Evolutionary conservation across 1,140 invertebrate genomes (phyloP), one percentile per base, ranked within the genome.

Genomic region (Colletes latitarsis): DNA sequence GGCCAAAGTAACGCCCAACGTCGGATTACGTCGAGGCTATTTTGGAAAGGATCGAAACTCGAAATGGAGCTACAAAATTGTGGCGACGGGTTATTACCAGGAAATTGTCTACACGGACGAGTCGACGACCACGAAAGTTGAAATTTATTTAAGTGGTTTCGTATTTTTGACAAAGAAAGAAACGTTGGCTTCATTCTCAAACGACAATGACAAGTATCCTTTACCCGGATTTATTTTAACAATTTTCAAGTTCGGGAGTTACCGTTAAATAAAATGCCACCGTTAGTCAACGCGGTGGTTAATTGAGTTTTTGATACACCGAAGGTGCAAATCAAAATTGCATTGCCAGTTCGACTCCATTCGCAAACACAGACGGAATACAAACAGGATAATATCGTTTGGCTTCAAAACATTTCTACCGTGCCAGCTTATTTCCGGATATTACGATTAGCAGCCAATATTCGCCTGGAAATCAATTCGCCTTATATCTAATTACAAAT

Each of bases 281-380:
- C 8, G 41, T 1, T 19, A 8, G 41, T 6, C 5, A 30, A 60
- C 4, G 12, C 5, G 5, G 39, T 5, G 43, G 15, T 9, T 49
- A 19, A 69, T 84, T 76, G 72, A 70, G 78, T 75, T 69, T 84
- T 82, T 73, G 78, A 70, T 55, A 46, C 3, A 62, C 60, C 55
- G 60, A 63, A 68, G 58, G 55, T 41, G 57, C 49, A 63, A 70
- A 52, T 77, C 58, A 57, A 58, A 9, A 71, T 86, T 49, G 39
- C 19, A 70, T 69, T 66, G 52, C 49, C 64, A 68, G 78, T 81
- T 58, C 53, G 49, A 41, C 71, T 57, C 52, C 74, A 63, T 77
- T 58, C 55, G 86, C 81, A 86, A 88, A 88, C 72, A 86, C 80
- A 82, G 77, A 86, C 84, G 63, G 88, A 77, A 86, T 82, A 88